Evolutionary conservation across 2,113 vertebrate genomes (phyloP), one percentile per base, ranked within the genome.

Genomic region (Centropristis striata): DNA sequence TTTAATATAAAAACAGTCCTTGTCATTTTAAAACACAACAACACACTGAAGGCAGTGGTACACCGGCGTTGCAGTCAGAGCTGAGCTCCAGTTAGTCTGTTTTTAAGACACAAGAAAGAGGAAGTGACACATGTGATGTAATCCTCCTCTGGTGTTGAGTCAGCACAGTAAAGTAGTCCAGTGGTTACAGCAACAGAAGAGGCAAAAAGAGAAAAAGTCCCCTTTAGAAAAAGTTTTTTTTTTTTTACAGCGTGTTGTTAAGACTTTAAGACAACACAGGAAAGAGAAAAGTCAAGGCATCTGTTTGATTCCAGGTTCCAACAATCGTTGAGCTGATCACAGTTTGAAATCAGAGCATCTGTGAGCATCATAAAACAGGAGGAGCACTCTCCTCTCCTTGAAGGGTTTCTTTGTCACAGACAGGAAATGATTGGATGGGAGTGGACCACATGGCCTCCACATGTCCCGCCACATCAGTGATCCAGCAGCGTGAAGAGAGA

Each of bases 261-360:
- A 71, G 66, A 39, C 25, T 41, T 18, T 12, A n/a, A n/a, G n/a
- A 64, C 54, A 75, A 69, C 77, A 77, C 41, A 20, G 42, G 8
- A 25, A 41, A 44, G 36, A 23, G 44, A 41, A 54, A n/a, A 47
- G 76, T 81, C 81, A 84, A 88, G 85, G 89, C 88, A 69, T 88
- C 86, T 0, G 57, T 82, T 74, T 60, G 1, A 72, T 53, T 85
- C 84, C 82, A 55, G 50, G 53, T 67, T 70, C 11, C 67, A 65
- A 83, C 81, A 83, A 86, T 89, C 66, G 41, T 66, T 9, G 78
- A 89, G 85, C 84, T 80, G 70, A 85, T 90, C 76, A 76, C 87
- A 83, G 81, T 88, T 81, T 85, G 39, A 86, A 37, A 55, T 28
- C 60, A 70, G 76, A 83, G 76, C 37, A 46, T 82, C 77, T 80